Base-by-base conservation (phyloP, 2,113 vertebrate species). In the Otolemur garnettii region DNA sequence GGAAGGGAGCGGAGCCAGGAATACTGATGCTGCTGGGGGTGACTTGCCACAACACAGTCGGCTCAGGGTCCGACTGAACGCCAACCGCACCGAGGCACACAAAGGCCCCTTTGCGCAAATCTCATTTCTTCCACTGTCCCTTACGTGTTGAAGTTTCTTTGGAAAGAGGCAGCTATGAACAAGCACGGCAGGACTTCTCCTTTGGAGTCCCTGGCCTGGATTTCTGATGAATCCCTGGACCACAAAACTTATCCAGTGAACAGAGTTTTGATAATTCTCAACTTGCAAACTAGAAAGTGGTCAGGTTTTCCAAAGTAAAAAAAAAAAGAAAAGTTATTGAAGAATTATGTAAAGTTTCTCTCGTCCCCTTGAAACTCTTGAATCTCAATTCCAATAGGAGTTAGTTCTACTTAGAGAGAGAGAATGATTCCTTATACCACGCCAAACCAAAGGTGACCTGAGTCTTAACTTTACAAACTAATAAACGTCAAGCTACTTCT, bases 281-380 rank as follows among this genome's bases (percentile, higher is more conserved):
- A 64, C 60, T 87, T 62, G 90, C n/a, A 93, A 85, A 96, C 55
- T 97, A 33, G 59, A 89, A 96, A 87, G 91, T 2, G 83, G 77
- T 93, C 72, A 85, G 78, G 96, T 28, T 86, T 96, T 92, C 69
- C 85, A 96, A 91, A 89, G 86, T 53, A 77, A 77, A 62, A 88
- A 77, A 62, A 88, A 38, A 38, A 38, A 38, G 38, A 38, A 92
- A 86, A 72, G 57, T 92, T 89, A 79, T 28, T 69, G 26, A 95
- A 93, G 90, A 89, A 96, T 86, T 64, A 93, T 60, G 81, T 96
- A 74, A 94, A 97, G 66, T 90, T 92, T 94, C 69, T 59, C 78
- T 68, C 68, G 60, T 74, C 9, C 72, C 80, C 82, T 81, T 62
- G 91, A 89, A 94, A 91, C 80, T 75, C 66, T 96, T 95, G 78